These are phyloP conservation scores for cattle (Bos taurus) DNA, from an alignment of 2,113 vertebrate species.

Conservation along the genomic window ARS-UCD2.0 NC_037340.1:41750001-41750500, in stretches of 20 bases:
- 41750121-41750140: neutral
- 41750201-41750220: neutral
- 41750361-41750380: neutral
- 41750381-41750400: neutral
- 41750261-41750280: neutral
- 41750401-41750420: neutral
- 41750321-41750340: neutral
- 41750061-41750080: neutral
- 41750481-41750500: neutral
- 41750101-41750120: neutral
- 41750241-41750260: neutral
- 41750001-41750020: neutral
- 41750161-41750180: neutral
- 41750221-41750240: neutral
- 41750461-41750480: neutral
- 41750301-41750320: neutral
- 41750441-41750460: fast-evolving
- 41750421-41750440: neutral
- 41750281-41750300: neutral
- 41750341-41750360: neutral
- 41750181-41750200: neutral
- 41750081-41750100: neutral
- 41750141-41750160: neutral
- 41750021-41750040: neutral
- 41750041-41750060: neutral